phyloP scores from a whole-genome alignment of 1,140 invertebrate genomes.

The Phymastichus coffea region DNA sequence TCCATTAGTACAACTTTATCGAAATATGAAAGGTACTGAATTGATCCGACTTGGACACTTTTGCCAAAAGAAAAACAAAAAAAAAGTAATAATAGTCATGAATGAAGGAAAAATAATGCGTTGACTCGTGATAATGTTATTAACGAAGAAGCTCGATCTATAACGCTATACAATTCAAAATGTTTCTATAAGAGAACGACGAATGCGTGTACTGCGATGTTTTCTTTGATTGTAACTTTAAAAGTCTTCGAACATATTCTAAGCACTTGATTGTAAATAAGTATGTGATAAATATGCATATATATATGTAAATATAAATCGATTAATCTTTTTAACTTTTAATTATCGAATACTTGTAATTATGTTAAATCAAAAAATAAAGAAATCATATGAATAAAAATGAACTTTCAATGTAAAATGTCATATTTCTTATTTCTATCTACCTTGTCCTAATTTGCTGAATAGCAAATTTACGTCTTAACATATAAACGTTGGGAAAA shows the following conservation, averaged over 20 bases:
- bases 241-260: constrained; percentile 32
- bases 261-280: constrained; percentile 33
- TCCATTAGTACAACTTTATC: constrained; percentile 19
- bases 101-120: neutral
- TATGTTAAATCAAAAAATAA: constrained; percentile 31
- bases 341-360: constrained; percentile 30
- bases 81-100: neutral
- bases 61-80: constrained; percentile 3
- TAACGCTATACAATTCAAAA: constrained; percentile 8
- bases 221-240: constrained; percentile 30
- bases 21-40: constrained; percentile 20
- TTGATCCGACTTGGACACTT: constrained; percentile 6
- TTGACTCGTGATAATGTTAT: constrained; percentile 14
- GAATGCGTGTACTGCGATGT: constrained; percentile 29
- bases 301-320: constrained; percentile 34
- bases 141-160: neutral
- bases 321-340: constrained; percentile 29
- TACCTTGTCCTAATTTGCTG: no score
- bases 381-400: constrained; percentile 27
- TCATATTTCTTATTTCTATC: no score
- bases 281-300: constrained; percentile 35
- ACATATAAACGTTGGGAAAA: no score
- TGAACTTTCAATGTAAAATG: constrained; percentile 18
- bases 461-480: no score
- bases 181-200: constrained; percentile 14